Evolutionary conservation across 2,113 vertebrate species (phyloP).

Genomic region (Menura novaehollandiae): DNA sequence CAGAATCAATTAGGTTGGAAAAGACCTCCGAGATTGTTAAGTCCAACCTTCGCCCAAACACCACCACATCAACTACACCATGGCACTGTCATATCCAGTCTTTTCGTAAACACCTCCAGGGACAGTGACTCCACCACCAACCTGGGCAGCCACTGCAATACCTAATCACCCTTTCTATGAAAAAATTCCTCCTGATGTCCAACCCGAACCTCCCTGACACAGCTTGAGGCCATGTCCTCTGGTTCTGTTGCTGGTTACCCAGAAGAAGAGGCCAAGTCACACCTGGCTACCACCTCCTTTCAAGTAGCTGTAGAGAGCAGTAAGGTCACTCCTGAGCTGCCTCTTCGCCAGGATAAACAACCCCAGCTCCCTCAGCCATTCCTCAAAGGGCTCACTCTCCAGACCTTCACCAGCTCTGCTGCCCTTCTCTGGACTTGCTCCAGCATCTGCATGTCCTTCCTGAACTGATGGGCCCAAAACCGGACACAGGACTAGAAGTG

Average conservation of each 20-base stretch:
- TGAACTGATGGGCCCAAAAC: neutral
- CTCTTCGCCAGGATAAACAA: neutral
- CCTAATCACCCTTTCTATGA: neutral
- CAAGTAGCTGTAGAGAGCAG: neutral
- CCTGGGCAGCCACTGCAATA: neutral
- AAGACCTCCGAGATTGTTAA: neutral
- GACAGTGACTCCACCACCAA: fast-evolving
- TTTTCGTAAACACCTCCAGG: neutral
- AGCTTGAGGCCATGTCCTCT: neutral
- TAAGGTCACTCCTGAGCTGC: neutral
- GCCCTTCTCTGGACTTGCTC: neutral
- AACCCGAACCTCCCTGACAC: neutral
- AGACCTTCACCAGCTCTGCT: neutral
- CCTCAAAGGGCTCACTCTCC: neutral
- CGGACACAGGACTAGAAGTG: neutral
- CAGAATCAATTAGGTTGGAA: neutral
- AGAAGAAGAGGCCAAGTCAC: neutral
- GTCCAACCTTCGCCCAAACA: neutral
- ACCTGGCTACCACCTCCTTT: neutral
- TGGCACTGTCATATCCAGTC: fast-evolving
- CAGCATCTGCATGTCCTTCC: neutral
- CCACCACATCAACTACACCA: neutral
- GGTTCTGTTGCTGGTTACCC: fast-evolving
- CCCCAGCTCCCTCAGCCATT: neutral
- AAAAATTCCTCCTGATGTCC: neutral